Conservation (phyloP, 1,140 invertebrate species). For the Anoplolepis gracilipes region DNA sequence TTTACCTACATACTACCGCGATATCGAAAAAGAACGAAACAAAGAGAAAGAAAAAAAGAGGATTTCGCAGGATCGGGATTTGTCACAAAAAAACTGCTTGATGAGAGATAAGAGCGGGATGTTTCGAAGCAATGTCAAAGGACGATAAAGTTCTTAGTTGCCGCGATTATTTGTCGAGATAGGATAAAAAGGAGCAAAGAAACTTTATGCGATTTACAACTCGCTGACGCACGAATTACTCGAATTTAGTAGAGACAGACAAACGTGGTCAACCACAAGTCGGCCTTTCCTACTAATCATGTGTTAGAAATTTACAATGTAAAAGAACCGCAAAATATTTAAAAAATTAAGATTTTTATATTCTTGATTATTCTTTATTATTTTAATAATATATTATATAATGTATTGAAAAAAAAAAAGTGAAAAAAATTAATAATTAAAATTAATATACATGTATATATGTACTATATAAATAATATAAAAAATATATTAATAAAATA, state of each 20-base stretch:
- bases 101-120: constrained; percentile 58
- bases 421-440: too few species aligned
- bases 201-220: background rate
- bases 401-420: background rate
- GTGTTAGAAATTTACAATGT: background rate
- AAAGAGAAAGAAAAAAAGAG: background rate
- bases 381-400: background rate
- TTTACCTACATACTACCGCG: constrained; percentile 29
- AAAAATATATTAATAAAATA: background rate
- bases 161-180: constrained; percentile 51
- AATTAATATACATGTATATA: background rate
- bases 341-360: background rate
- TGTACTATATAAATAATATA: background rate
- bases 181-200: background rate
- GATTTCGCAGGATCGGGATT: constrained; percentile 32
- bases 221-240: background rate
- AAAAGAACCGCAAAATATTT: too few species aligned
- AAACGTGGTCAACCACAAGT: background rate
- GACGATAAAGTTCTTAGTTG: constrained; percentile 25
- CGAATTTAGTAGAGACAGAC: background rate
- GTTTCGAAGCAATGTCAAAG: constrained; percentile 64
- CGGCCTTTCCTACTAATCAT: background rate
- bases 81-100: constrained; percentile 56
- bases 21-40: background rate
- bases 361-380: background rate